Conservation (phyloP, 2,888 invertebrate genomes). For the Melinopterus prodromus region DNA sequence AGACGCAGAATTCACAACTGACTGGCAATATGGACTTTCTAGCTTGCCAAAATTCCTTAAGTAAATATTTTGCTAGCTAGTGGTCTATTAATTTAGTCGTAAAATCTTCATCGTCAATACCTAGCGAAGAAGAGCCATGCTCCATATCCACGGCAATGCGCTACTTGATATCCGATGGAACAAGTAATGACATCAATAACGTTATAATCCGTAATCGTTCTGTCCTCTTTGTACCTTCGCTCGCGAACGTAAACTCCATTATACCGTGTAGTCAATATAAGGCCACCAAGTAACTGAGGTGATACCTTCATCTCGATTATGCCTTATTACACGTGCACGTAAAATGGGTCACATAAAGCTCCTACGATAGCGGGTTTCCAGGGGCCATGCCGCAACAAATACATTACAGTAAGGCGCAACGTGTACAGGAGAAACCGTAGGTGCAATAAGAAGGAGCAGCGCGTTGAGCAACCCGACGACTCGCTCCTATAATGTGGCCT, state of each 20-base stretch:
- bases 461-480: background rate
- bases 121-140: background rate
- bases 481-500: background rate
- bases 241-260: background rate
- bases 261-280: background rate
- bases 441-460: background rate
- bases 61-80: no score
- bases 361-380: background rate
- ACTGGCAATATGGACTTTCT: no score
- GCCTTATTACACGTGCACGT: conserved; percentile 4
- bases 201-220: background rate
- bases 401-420: background rate
- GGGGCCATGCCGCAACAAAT: background rate
- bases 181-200: background rate
- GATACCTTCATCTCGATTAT: background rate
- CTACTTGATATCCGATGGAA: background rate
- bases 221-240: background rate
- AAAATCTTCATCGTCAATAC: background rate
- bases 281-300: background rate
- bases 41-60: no score
- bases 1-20: no score
- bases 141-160: background rate
- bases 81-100: no score
- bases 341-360: background rate
- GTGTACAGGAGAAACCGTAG: background rate